Base-by-base conservation (phyloP, 64 coral and sea anemone genomes). In the Pocillopora verrucosa region DNA sequence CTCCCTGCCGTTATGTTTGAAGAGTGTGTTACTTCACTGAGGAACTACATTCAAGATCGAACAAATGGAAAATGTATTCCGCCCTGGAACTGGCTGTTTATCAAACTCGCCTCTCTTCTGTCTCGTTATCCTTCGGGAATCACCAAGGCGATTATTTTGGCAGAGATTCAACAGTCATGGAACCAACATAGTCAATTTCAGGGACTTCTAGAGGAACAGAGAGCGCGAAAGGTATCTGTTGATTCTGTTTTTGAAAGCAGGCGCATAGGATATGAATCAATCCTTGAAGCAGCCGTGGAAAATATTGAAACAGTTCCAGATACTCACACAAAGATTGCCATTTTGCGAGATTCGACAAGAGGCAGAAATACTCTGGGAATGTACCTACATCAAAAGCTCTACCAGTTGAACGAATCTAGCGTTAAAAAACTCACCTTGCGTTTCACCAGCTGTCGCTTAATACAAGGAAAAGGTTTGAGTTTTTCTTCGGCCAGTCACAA, bases 341-440 rank as follows among this genome's bases (percentile, higher is more conserved):
- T 93, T 20, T 73, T 99, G 26, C 60, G 69, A 20, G 91, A 99
- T 86, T 56, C 56, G 45, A 20, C 59, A 45, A 87, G 88, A 59
- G 78, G 82, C 15, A 93, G 26, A 14, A 87, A 93, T 75, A 60
- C 94, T 0, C 36, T 95, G 5, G 93, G 95, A 15, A 99, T 99
- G 97, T 95, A 95, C n/a, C 75, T 99, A 38, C 97, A 99, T 80
- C 90, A 99, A 38, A 99, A 99, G 59, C 82, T 99, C 69, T 95
- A 93, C 35, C 89, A 95, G 24, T 73, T 93, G 15, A 91, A 93
- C 76, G 62, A 13, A 62, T 37, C 80, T 16, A 56, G 88, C 19
- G 25, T 93, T 10, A 90, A 95, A 69, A 76, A 95, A 68, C 86
- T 69, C 13, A 91, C 80, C 73, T 38, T 99, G 34, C 86, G 97